These are phyloP conservation scores for Tamias sibiricus DNA, from an alignment of 2,113 vertebrate species.

Conservation along the genomic window DNA sequence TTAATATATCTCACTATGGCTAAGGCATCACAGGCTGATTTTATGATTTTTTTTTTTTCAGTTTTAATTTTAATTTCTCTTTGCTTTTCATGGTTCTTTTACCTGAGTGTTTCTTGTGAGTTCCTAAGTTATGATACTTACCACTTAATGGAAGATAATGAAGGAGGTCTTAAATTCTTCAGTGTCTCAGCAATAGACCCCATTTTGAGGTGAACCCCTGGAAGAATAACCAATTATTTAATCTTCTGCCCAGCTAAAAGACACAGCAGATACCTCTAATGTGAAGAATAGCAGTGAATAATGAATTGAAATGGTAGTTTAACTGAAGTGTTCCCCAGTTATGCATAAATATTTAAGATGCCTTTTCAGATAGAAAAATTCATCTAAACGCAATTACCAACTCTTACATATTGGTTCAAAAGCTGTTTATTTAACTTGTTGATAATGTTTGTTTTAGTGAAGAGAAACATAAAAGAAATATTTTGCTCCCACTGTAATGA, in stretches of 20 bases:
- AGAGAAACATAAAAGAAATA: slow-evolving; percentile 30
- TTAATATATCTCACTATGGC: not conserved
- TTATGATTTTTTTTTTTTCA: slow-evolving; percentile 11
- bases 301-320: slow-evolving; percentile 42
- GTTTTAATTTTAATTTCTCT: slow-evolving; percentile 20
- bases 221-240: not conserved
- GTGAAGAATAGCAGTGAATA: not conserved
- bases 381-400: slow-evolving; percentile 41
- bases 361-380: slow-evolving; percentile 41
- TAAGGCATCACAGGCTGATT: not conserved
- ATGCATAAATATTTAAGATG: not conserved
- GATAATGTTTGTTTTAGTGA: slow-evolving; percentile 58
- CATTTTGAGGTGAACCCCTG: not conserved
- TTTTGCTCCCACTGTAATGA: not conserved
- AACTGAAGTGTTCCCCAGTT: not conserved
- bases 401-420: slow-evolving; percentile 50
- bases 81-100: slow-evolving; percentile 4
- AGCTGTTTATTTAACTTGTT: not conserved
- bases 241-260: not conserved
- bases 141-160: not conserved
- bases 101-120: not conserved
- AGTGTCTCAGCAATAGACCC: not conserved
- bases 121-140: not conserved
- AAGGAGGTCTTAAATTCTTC: not conserved
- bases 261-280: not conserved